Conservation (phyloP, 2,113 vertebrate species). For the Lagopus leucura region DNA sequence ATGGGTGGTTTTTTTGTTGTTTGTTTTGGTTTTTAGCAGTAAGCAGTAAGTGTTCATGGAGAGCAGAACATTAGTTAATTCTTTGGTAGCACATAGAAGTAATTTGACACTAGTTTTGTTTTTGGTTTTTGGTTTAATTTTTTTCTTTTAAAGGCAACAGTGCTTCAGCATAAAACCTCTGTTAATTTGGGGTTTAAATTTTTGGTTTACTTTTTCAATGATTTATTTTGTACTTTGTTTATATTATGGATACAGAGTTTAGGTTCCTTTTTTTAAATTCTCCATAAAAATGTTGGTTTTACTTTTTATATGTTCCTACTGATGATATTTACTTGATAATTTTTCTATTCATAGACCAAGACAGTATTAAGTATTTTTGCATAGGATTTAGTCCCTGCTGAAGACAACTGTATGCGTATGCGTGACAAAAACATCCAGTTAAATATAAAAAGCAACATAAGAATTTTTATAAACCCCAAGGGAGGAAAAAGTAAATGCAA, state of each 20-base stretch:
- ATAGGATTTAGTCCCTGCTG: not conserved
- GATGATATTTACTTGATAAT: not conserved
- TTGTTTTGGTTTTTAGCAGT: not conserved
- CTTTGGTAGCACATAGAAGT: not conserved
- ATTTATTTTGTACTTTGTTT: not conserved
- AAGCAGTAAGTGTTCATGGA: not conserved
- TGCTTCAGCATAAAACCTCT: not conserved
- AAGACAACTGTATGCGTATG: not conserved
- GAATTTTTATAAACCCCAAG: not conserved
- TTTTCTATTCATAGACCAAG: not conserved
- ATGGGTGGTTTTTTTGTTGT: not conserved
- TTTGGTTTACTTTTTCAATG: not conserved
- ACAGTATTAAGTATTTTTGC: not conserved
- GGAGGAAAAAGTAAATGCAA: slow-evolving; percentile 11
- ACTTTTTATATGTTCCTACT: not conserved
- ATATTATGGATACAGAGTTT: not conserved
- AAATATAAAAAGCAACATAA: slow-evolving; percentile 18
- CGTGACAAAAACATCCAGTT: not conserved
- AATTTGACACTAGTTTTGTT: not conserved
- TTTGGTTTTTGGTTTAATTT: not conserved
- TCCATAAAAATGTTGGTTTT: not conserved
- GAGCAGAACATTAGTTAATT: not conserved
- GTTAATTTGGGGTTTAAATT: not conserved
- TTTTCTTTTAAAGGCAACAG: not conserved
- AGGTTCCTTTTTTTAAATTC: not conserved